phyloP scores from a whole-genome alignment of 1,140 invertebrate species.

The Drosophila malerkotliana region DNA sequence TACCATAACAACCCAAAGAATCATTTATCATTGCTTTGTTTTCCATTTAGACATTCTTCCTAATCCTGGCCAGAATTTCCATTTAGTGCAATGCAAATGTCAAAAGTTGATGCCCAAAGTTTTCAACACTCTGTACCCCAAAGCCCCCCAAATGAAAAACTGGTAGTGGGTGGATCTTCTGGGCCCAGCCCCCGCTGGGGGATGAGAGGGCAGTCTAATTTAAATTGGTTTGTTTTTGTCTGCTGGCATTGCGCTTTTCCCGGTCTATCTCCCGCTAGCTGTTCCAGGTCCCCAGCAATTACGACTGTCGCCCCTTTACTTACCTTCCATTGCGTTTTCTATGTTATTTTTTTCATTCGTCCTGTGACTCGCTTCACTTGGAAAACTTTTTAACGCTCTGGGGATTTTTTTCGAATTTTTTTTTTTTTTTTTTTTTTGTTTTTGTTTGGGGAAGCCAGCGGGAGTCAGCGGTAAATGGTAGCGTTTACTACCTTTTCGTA shows the following conservation, averaged over 20 bases:
- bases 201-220: conserved; percentile 57
- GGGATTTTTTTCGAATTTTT: conserved; percentile 45
- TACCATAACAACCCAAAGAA: not conserved
- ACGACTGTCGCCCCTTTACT: conserved; percentile 50
- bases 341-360: conserved; percentile 14
- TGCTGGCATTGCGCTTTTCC: conserved; percentile 78
- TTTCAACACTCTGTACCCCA: conserved; percentile 62
- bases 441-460: conserved; percentile 38
- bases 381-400: conserved; percentile 74
- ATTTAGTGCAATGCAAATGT: conserved; percentile 78
- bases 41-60: conserved; percentile 10
- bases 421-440: not conserved
- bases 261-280: conserved; percentile 8
- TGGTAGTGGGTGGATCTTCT: conserved; percentile 3
- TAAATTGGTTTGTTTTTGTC: conserved; percentile 82
- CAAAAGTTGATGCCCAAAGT: conserved; percentile 71
- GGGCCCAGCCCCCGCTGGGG: not conserved
- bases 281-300: conserved; percentile 62
- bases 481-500: conserved; percentile 72
- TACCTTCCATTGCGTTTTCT: conserved; percentile 36
- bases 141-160: conserved; percentile 15
- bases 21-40: conserved; percentile 67
- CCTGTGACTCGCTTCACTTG: conserved; percentile 37
- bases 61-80: conserved; percentile 50
- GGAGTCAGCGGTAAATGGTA: conserved; percentile 63